Base-by-base conservation (phyloP, 2,888 invertebrate species). In the Perithous albicinctus region DNA sequence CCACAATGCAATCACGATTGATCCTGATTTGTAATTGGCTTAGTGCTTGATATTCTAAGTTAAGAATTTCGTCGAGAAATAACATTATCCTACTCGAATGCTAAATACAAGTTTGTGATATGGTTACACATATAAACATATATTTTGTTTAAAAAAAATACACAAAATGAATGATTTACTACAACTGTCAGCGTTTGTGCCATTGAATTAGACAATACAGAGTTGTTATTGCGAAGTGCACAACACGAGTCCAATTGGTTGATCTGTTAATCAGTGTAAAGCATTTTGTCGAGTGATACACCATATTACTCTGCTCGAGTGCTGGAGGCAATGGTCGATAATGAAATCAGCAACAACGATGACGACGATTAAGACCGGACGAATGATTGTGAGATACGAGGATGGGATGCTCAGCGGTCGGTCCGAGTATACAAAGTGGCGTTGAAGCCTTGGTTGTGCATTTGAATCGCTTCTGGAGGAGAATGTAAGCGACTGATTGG, bases 381-480 rank as follows among this genome's bases (percentile, higher is more conserved):
- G 78, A 78, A 73, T 69, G 43, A 59, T 78, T 64, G 74, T 78
- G 54, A 38, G 72, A 72, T 43, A 59, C 72, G 15, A 70, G 56
- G 56, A 70, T 70, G 41, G 43, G 72, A 54, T 48, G 35, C 74
- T 23, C 74, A 74, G 51, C 73, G 29, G 61, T 51, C 8, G 64
- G 74, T 74, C 64, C 12, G 35, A 18, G 48, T 74, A 54, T 32
- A 32, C 32, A 56, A 64, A 64, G 66, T 75, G 56, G 32, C 73
- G 54, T 72, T 35, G 70, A 29, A 73, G 38, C 69, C 70, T 87
- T 84, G 84, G 88, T 87, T 89, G 89, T 83, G 87, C 89, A 89
- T 89, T 90, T 90, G 85, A 87, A 87, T 86, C 83, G 77, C 77
- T 38, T 67, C 32, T 20, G 38, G 12, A 72, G 32, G 59, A 59